These are phyloP conservation scores for Sebastes paucispinis DNA, from an alignment of 2,797 vertebrate genomes.

Conservation along the genomic window DNA sequence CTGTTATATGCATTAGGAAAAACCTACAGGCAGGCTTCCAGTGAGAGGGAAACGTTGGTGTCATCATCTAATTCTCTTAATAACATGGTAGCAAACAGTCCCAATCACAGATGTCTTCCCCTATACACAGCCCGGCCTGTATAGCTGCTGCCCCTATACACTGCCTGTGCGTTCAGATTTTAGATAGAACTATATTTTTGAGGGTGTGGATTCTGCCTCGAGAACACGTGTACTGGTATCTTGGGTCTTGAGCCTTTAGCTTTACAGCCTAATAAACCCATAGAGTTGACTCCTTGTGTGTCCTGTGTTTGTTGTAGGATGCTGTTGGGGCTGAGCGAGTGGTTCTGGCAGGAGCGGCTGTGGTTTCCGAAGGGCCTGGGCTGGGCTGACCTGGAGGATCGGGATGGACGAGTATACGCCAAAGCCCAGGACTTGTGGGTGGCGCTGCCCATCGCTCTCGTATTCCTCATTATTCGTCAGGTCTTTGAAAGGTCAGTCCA, in stretches of 20 bases:
- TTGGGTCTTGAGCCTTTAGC: background rate
- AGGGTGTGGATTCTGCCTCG: background rate
- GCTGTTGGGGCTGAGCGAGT: slow-evolving; percentile 87
- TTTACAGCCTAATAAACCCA: slow-evolving; percentile 2
- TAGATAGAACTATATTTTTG: background rate
- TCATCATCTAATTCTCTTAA: slow-evolving; percentile 41
- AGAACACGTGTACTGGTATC: background rate
- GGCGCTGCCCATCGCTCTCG: slow-evolving; percentile 90
- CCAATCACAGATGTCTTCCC: slow-evolving; percentile 28
- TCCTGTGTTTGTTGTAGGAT: slow-evolving; percentile 79
- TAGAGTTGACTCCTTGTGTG: background rate
- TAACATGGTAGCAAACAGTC: slow-evolving; percentile 20
- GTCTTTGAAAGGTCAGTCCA: slow-evolving; percentile 91
- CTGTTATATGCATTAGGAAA: slow-evolving; percentile 48
- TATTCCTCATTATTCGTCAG: slow-evolving; percentile 89
- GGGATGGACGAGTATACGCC: slow-evolving; percentile 88
- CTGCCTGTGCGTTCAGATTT: background rate
- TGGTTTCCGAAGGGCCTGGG: slow-evolving; percentile 94
- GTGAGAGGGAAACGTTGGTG: background rate
- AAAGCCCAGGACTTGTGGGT: slow-evolving; percentile 90
- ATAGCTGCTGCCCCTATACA: background rate
- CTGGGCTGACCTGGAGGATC: slow-evolving; percentile 92
- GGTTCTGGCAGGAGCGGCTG: slow-evolving; percentile 94
- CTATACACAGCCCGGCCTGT: background rate
- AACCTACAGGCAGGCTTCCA: slow-evolving; percentile 4